Conservation (phyloP, 1,140 invertebrate genomes). For the Globodera rostochiensis region DNA sequence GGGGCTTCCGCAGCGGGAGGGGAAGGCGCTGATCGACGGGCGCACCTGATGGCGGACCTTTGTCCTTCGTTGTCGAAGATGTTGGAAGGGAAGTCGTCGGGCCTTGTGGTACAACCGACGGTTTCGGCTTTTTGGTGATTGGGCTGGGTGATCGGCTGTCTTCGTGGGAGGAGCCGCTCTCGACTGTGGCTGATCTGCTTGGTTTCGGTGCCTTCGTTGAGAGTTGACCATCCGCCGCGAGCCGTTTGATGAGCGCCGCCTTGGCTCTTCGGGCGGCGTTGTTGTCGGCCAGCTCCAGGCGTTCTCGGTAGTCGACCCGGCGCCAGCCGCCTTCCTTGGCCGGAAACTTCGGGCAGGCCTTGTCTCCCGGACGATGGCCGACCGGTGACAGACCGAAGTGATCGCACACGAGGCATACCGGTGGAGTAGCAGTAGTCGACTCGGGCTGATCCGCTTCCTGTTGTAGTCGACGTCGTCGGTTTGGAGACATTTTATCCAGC, state of each 20-base stretch:
- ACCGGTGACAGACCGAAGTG: background rate
- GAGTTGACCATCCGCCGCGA: background rate
- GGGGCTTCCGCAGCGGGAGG: no score
- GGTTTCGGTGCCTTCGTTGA: no score
- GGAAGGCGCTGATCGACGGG: no score
- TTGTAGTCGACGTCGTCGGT: no score
- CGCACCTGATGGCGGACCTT: background rate
- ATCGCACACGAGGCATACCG: background rate
- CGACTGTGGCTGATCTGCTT: background rate
- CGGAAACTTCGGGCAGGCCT: background rate
- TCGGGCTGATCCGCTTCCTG: no score
- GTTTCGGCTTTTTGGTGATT: background rate
- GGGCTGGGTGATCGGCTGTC: background rate
- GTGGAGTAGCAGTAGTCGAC: no score
- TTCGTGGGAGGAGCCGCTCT: background rate
- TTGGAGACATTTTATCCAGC: no score
- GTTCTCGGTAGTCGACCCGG: background rate
- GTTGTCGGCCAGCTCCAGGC: background rate
- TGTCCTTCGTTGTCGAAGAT: background rate
- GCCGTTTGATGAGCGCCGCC: background rate
- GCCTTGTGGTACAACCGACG: background rate
- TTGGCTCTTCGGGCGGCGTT: background rate
- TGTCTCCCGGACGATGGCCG: background rate
- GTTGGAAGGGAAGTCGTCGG: background rate
- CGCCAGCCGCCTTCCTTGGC: background rate